Evolutionary conservation across 2,888 invertebrate genomes (phyloP), one percentile per base, ranked within the genome.

Genomic region (Cartodere bifasciata): DNA sequence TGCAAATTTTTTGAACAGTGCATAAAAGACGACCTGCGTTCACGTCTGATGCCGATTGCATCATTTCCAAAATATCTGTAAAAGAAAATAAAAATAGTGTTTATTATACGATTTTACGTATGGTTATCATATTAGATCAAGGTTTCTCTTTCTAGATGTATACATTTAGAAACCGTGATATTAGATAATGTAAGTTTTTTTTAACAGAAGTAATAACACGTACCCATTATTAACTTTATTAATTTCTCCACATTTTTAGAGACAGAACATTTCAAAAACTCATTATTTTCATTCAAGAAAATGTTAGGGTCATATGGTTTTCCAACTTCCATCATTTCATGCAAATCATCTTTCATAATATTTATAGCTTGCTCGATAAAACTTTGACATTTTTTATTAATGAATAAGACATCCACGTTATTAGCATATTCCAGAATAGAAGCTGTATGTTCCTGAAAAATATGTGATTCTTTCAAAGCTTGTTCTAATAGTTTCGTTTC

Each of bases 321-420:
- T 34, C 67, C 67, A 23, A 61, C 58, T 49, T 70, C 56, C 9
- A 73, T 68, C 44, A 78, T 75, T 40, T 75, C 70, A 54, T 87
- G 84, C 30, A 90, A 65, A 56, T 88, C 85, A 49, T 81, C 79
- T 31, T 74, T 69, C 74, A 88, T 84, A 25, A 88, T 72, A 36
- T 58, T 63, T 20, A 76, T 64, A 0, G 87, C 84, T 28, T 64
- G 65, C 32, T 71, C 69, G 32, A 83, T 55, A 39, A 83, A 75
- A 41, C 75, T 70, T 46, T 75, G 70, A 42, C 81, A 79, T 30
- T 81, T 75, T 47, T 81, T 82, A 48, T 79, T 72, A 16, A 82
- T 75, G 56, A 83, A 87, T 16, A 83, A 60, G 4, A 70, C 63
- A 51, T 86, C 81, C 34, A 86, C 72, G 53, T 84, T 75, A 14